phyloP scores from a whole-genome alignment of 2,113 vertebrate genomes.

The Lycocorax pyrrhopterus region DNA sequence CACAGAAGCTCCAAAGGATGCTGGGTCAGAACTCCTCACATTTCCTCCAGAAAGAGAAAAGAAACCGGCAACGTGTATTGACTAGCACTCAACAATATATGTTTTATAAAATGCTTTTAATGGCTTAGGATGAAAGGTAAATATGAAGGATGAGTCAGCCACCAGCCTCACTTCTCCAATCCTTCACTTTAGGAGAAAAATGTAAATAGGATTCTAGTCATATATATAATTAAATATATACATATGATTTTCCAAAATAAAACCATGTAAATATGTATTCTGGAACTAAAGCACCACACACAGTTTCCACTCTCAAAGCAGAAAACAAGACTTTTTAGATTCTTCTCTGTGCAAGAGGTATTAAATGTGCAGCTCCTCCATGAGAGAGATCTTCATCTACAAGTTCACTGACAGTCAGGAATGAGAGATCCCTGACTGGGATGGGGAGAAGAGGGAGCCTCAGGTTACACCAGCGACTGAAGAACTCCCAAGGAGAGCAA shows the following conservation, averaged over 20 bases:
- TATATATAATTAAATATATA: neutral
- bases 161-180: neutral
- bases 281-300: neutral
- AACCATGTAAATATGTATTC: neutral
- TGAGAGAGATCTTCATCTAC: neutral
- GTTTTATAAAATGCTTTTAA: neutral
- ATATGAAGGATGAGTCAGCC: neutral
- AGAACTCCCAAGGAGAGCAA: neutral
- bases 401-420: neutral
- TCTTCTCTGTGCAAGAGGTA: neutral
- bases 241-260: neutral
- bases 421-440: neutral
- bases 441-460: neutral
- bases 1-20: neutral
- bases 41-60: neutral
- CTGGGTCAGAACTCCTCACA: neutral
- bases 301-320: neutral
- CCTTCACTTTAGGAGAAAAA: neutral
- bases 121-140: neutral
- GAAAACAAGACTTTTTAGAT: neutral
- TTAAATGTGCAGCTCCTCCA: neutral
- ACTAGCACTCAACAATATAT: neutral
- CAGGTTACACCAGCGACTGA: neutral
- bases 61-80: neutral
- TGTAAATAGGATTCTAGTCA: neutral